Evolutionary conservation across 2,888 invertebrate species (phyloP), one percentile per base, ranked within the genome.

Genomic region (Crioceris asparagi): DNA sequence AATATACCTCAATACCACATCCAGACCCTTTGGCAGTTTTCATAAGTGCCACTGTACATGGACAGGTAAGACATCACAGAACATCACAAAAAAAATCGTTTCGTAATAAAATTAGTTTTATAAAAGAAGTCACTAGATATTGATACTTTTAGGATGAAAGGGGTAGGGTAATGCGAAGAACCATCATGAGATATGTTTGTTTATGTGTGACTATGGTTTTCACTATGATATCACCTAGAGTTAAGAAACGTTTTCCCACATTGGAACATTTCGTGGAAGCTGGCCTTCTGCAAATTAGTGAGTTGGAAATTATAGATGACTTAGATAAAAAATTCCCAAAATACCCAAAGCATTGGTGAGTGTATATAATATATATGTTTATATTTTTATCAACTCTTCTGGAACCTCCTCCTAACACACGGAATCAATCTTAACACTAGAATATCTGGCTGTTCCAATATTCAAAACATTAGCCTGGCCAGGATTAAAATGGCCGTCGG

Each of bases 1-100:
- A 88, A 61, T 88, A 86, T 59, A 79, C 75, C 37, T 58, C 67
- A 7, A 86, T 88, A 53, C 88, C 90, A 2, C 86, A 85, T 80
- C 87, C 88, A 1, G 88, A 90, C 67, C 79, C 83, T 10, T 75
- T 83, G 35, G 86, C 85, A 4, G 83, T 87, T n/a, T 86, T 83
- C 60, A 83, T 87, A 46, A 84, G 83, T 53, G 79, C 85, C 21
- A 82, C 83, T 53, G 75, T 86, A 41, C 84, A 85, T 57, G 86
- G 86, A 21, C 83, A 82, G 68, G 77, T 77, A 65, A n/a, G n/a
- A n/a, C n/a, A n/a, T n/a, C n/a, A n/a, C n/a, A n/a, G n/a, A n/a
- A n/a, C n/a, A n/a, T n/a, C n/a, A n/a, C n/a, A n/a, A n/a, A n/a
- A n/a, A n/a, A n/a, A n/a, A n/a, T n/a, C n/a, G n/a, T n/a, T n/a